Evolutionary conservation across 2,888 invertebrate genomes (phyloP).

Genomic region (Leucozona laternaria): DNA sequence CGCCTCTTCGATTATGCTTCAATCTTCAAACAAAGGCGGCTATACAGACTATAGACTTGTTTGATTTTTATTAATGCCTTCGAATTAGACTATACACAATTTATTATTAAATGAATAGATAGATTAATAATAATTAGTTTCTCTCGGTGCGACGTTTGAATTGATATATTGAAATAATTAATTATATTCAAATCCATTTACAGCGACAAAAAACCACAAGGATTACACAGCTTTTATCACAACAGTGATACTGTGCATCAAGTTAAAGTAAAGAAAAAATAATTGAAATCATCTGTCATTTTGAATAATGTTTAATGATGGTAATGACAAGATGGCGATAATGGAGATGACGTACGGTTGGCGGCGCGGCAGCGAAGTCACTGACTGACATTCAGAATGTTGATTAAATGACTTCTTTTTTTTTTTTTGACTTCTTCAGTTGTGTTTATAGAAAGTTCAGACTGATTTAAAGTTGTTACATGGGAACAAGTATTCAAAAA

Average conservation of each 20-base stretch:
- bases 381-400: conserved; percentile 22
- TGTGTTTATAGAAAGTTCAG: conserved; percentile 31
- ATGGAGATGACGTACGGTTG: neutral
- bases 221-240: conserved; percentile 5
- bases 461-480: conserved; percentile 1
- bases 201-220: conserved; percentile 5
- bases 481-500: neutral
- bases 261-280: neutral
- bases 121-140: conserved; percentile 20
- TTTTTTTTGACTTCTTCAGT: conserved; percentile 13
- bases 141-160: neutral
- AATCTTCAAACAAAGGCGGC: neutral
- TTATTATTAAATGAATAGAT: conserved; percentile 1
- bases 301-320: conserved; percentile 18
- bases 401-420: conserved; percentile 26
- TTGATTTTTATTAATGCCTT: conserved; percentile 25
- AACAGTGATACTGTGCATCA: neutral
- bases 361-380: neutral
- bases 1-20: conserved; percentile 8
- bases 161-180: conserved; percentile 13
- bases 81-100: conserved; percentile 6
- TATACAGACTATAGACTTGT: neutral
- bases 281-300: conserved; percentile 48
- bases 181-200: conserved; percentile 25
- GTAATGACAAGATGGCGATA: conserved; percentile 26